Percentiles rank a stretch among this genome's conserved stretches.
Conservation (phyloP, 2,888 invertebrate genomes). For the Neelides folsomi region DNA sequence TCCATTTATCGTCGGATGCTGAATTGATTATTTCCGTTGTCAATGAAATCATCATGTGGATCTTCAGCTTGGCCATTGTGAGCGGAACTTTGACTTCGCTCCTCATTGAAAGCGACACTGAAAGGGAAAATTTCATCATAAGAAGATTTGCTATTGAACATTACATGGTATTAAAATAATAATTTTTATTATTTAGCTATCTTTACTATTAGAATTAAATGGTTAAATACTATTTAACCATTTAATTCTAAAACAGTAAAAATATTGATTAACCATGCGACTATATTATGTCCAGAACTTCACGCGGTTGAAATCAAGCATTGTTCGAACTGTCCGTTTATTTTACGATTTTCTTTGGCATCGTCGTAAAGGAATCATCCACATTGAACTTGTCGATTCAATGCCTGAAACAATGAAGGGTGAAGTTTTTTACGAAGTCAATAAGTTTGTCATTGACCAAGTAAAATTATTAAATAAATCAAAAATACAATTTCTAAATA, state of each 20-base stretch:
- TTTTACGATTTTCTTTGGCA: constrained; percentile 29
- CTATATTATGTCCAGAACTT: too few relatives aligned
- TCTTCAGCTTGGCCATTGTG: constrained; percentile 22
- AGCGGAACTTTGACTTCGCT: constrained; percentile 24
- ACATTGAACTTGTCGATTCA: constrained; percentile 21
- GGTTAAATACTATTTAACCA: too few relatives aligned
- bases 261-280: too few relatives aligned
- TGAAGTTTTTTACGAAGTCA: constrained; percentile 29
- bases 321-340: constrained; percentile 11
- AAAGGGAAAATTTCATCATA: constrained; percentile 21
- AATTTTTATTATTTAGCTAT: too few relatives aligned
- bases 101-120: constrained; percentile 28
- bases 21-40: constrained; percentile 20
- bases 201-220: too few relatives aligned
- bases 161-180: constrained; percentile 16
- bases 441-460: constrained; percentile 30
- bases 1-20: constrained; percentile 5
- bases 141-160: constrained; percentile 23
- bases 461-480: constrained; percentile 7
- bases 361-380: constrained; percentile 24
- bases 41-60: constrained; percentile 25
- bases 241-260: too few relatives aligned
- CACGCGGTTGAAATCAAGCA: too few relatives aligned
- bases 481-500: too few relatives aligned
- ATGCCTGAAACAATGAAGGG: constrained; percentile 27